Base-by-base conservation (phyloP, 2,113 vertebrate genomes). In the Callorhinus ursinus region DNA sequence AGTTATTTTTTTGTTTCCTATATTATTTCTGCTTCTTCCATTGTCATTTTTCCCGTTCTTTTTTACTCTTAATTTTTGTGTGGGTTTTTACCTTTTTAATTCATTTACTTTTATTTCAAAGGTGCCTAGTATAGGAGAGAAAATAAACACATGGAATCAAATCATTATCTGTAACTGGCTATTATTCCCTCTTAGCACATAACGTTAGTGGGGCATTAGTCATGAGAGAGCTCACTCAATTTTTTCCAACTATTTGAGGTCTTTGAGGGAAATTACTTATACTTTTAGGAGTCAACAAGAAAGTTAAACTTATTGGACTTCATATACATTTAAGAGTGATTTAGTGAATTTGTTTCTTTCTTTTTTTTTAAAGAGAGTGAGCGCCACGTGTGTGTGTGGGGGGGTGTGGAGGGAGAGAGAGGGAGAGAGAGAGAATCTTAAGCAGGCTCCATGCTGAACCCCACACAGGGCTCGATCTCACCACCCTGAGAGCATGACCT, bases 91-190 rank as follows among this genome's bases (percentile, higher is more conserved):
- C 18, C 10, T 91, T 91, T 91, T 81, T 31, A 82, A 51, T 51
- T 81, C 12, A n/a, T 88, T 92, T 76, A 16, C 49, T 94, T 92
- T 92, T 65, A 90, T 86, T 80, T 72, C 49, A 72, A 9, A 31
- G 22, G 55, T 61, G 22, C 72, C 36, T 76, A 53, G 19, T 21
- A 42, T 92, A 82, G 16, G 49, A 93, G 46, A 63, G 71, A 83
- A 93, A 55, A 36, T 80, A 90, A 80, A 63, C 22, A 71, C 18
- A 55, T 55, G 18, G 18, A 26, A 18, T 36, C n/a, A 67, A 91
- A 61, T 7, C 18, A 31, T 72, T 55, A 55, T 71, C 2, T 61
- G 8, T 63, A 71, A 93, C n/a, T 96, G 46, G 4, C 33, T 67
- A 22, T 82, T 57, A 61, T 33, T 59, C 16, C 53, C n/a, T 88